Percentiles rank a stretch among this genome's conserved stretches.
phyloP scores from a whole-genome alignment of 2,797 vertebrate genomes.

The Darevskia nairensis region DNA sequence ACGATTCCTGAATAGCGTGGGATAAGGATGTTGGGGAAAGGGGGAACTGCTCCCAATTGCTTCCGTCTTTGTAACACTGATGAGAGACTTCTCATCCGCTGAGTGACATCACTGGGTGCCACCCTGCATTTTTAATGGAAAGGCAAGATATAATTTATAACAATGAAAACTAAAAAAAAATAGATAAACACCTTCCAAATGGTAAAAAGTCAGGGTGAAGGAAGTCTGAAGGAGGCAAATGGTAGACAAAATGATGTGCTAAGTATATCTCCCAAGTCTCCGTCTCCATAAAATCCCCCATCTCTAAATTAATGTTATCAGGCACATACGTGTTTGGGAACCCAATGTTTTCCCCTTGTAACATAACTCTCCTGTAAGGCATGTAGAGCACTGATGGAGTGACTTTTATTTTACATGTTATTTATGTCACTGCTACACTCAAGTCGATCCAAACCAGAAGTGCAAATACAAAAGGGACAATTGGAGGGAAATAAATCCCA shows the following conservation, averaged over 20 bases:
- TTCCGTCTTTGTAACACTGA: too few species aligned
- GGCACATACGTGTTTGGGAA: neutral
- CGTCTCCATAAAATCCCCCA: neutral
- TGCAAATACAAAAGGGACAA: constrained; percentile 46
- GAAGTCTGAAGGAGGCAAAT: neutral
- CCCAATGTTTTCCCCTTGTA: neutral
- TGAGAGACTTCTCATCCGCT: too few species aligned
- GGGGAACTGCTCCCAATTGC: too few species aligned
- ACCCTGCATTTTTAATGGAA: neutral
- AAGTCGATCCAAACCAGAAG: neutral
- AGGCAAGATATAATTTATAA: neutral
- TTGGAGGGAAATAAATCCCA: constrained; percentile 43
- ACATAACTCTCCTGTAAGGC: neutral
- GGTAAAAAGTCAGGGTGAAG: neutral
- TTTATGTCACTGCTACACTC: neutral
- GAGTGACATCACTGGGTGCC: too few species aligned
- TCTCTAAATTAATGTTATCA: neutral
- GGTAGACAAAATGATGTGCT: neutral
- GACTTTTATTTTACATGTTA: neutral
- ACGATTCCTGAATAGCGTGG: too few species aligned
- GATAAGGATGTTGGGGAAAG: too few species aligned
- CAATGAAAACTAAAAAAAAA: neutral
- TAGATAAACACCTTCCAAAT: neutral
- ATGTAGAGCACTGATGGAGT: neutral
- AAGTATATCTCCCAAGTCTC: neutral